Evolutionary conservation across 2,113 vertebrate genomes (phyloP).

Genomic region (Ploceus nigricollis): DNA sequence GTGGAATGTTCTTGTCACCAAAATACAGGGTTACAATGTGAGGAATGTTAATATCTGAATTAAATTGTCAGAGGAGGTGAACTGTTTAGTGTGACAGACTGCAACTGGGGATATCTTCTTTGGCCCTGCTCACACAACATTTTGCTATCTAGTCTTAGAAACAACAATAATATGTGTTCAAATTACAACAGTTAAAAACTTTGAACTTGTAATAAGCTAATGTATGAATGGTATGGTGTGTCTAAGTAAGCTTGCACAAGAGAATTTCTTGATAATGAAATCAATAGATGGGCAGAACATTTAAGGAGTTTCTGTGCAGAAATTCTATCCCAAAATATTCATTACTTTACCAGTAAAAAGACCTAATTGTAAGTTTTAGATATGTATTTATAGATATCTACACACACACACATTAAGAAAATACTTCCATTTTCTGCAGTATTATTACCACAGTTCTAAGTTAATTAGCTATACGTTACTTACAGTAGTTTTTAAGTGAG

Average conservation of each 20-base stretch:
- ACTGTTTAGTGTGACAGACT: slow-evolving; percentile 37
- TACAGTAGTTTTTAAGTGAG: neutral
- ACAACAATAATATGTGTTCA: neutral
- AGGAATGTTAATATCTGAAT: slow-evolving; percentile 74
- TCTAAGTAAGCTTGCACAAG: neutral
- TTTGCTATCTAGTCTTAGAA: neutral
- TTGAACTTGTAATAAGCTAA: neutral
- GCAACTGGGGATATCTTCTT: slow-evolving; percentile 29
- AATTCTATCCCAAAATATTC: neutral
- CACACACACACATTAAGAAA: fast-evolving
- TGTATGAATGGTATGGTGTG: neutral
- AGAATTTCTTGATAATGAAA: neutral
- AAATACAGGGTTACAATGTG: slow-evolving; percentile 58
- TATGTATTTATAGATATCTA: neutral
- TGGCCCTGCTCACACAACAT: neutral
- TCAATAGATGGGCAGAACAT: neutral
- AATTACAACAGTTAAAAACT: neutral
- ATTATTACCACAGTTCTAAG: neutral
- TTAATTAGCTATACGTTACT: neutral
- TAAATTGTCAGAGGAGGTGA: slow-evolving; percentile 61
- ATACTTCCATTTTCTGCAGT: neutral
- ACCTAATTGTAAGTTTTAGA: neutral
- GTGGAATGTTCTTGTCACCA: slow-evolving; percentile 71
- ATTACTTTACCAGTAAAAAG: neutral
- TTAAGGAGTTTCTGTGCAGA: neutral